Percentiles rank a stretch among this genome's conserved stretches.
Conservation (phyloP, 2,797 vertebrate species). For the Halcyon chelicuti region DNA sequence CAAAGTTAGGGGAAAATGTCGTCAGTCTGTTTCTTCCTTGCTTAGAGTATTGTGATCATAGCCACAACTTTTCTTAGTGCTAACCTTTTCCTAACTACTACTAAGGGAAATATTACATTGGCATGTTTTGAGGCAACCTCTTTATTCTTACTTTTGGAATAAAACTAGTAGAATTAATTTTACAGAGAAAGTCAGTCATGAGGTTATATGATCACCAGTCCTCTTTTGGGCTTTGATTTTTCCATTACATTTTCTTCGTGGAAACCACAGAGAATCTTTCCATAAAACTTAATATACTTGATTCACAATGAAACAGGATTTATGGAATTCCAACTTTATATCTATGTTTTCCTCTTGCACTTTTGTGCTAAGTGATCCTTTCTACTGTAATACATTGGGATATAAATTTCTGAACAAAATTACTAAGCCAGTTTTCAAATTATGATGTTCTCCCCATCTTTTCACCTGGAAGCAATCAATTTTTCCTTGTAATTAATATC, state of each 20-base stretch:
- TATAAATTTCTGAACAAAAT: conserved; percentile 50
- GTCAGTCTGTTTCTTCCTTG: neutral
- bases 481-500: conserved; percentile 30
- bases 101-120: neutral
- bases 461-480: neutral
- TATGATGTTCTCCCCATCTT: neutral
- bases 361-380: conserved; percentile 7
- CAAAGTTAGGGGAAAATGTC: neutral
- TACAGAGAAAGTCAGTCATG: neutral
- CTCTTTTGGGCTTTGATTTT: neutral
- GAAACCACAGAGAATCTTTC: neutral
- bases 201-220: neutral
- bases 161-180: neutral
- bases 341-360: neutral
- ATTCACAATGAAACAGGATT: neutral
- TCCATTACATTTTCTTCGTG: neutral
- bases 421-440: neutral
- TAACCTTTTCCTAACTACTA: neutral
- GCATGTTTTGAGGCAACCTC: neutral
- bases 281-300: neutral
- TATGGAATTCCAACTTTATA: neutral
- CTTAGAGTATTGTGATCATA: neutral
- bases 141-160: neutral
- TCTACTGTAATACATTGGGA: neutral
- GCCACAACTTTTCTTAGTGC: neutral